Base-by-base conservation (phyloP, 1,140 invertebrate genomes). In the Drosophila ananassae region DNA sequence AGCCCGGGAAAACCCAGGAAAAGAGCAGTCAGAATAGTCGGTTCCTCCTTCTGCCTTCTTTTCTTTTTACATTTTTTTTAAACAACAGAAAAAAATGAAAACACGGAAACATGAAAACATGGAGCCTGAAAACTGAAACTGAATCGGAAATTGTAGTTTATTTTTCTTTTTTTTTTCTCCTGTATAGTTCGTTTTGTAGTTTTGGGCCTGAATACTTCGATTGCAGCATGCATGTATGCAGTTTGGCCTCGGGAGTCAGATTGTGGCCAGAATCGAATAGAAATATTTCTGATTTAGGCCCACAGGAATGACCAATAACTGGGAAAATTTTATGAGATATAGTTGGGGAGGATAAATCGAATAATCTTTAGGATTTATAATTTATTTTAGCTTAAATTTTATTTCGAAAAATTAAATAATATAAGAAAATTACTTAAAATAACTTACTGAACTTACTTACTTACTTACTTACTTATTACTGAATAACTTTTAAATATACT, bases 191-290 rank as follows among this genome's bases (percentile, higher is more conserved):
- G 25, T 37, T n/a, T 12, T 37, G 34, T 48, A 13, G 55, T 10
- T 34, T 34, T 8, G 32, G 32, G 32, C 32, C 32, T 34, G 32
- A 12, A 58, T 59, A 28, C 46, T 32, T 59, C 28, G 28, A 32
- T 59, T 37, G 12, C 41, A 12, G 24, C 17, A 22, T 59, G n/a
- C 28, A 59, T 58, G 56, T 51, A 30, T 32, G 41, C 44, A 6
- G 50, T 13, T 25, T 41, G 25, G 44, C 56, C 56, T 25, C 56
- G 30, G 46, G 56, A 13, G 12, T 5, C 5, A 8, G 25, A 25
- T 32, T 58, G 30, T 58, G 56, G 50, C 56, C 28, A 28, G 56
- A 48, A 58, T 48, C 41, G n/a, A 58, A 30, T 58, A 22, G 44
- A 28, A 50, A 30, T 59, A 37, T 37, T 12, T 37, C 10, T 37